Evolutionary conservation across 1,140 invertebrate genomes (phyloP).

Genomic region (Drosophila mauritiana): DNA sequence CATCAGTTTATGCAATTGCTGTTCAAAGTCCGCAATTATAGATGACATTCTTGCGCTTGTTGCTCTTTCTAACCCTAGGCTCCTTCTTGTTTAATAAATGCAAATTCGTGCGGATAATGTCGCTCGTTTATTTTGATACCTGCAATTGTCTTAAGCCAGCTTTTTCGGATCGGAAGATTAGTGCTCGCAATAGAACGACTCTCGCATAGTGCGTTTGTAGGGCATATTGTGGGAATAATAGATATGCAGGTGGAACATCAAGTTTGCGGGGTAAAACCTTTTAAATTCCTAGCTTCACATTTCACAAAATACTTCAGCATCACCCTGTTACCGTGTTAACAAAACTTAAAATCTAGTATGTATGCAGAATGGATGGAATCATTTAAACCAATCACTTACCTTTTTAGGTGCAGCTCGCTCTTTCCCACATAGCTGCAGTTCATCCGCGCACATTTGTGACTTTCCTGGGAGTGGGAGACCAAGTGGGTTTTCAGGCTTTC

Average conservation of each 20-base stretch:
- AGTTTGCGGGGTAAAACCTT: no score
- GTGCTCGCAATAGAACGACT: slow-evolving; percentile 16
- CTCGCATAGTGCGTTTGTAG: neutral
- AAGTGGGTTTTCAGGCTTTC: slow-evolving; percentile 60
- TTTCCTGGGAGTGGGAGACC: slow-evolving; percentile 64
- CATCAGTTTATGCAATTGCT: slow-evolving; percentile 80
- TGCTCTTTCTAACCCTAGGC: slow-evolving; percentile 30
- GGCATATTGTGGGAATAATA: no score
- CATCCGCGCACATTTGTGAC: slow-evolving; percentile 50
- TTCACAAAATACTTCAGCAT: no score
- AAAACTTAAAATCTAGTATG: no score
- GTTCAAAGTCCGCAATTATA: slow-evolving; percentile 75
- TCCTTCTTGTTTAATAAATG: slow-evolving; percentile 29
- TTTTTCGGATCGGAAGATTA: slow-evolving; percentile 27
- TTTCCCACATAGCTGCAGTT: slow-evolving; percentile 76
- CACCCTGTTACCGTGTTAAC: no score
- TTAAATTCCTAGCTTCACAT: no score
- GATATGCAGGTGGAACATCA: no score
- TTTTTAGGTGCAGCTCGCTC: slow-evolving; percentile 64
- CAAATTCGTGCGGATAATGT: slow-evolving; percentile 64
- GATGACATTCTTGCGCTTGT: slow-evolving; percentile 74
- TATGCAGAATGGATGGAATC: no score
- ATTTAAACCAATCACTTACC: slow-evolving; percentile 42
- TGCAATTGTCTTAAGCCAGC: slow-evolving; percentile 35
- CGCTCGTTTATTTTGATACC: slow-evolving; percentile 43